These are phyloP conservation scores for Drosophila grimshawi DNA, from an alignment of 1,140 invertebrate genomes.

Conservation along the genomic window DNA sequence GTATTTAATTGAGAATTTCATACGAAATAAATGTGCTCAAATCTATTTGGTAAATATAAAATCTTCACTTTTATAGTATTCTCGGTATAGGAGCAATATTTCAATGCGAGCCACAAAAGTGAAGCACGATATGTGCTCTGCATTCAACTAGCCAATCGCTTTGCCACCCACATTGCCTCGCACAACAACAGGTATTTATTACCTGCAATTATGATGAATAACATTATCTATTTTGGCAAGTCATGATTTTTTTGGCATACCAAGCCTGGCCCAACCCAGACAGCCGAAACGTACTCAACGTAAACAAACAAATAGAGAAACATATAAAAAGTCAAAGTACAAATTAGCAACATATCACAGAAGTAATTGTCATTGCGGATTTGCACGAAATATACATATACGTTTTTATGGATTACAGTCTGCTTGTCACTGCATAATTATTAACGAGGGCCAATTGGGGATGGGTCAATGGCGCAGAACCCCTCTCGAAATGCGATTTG, in stretches of 20 bases:
- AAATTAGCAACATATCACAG: slow-evolving; percentile 64
- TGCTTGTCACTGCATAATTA: slow-evolving; percentile 68
- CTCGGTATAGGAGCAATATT: neutral
- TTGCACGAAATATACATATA: slow-evolving; percentile 23
- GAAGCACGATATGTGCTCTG: neutral
- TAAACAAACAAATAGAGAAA: slow-evolving; percentile 52
- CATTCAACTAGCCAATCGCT: slow-evolving; percentile 28
- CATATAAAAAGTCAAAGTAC: slow-evolving; percentile 49
- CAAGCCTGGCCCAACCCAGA: slow-evolving; percentile 15
- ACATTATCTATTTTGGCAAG: slow-evolving; percentile 45
- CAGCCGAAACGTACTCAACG: slow-evolving; percentile 35
- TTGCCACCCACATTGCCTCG: slow-evolving; percentile 27
- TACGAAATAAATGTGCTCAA: neutral
- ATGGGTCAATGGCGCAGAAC: slow-evolving; percentile 24
- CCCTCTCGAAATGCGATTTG: slow-evolving; percentile 51
- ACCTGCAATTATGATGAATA: slow-evolving; percentile 49
- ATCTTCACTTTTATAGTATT: neutral
- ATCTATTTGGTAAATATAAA: neutral
- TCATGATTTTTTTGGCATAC: slow-evolving; percentile 53
- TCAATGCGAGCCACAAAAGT: neutral
- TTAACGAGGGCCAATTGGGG: slow-evolving; percentile 33
- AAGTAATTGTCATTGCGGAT: slow-evolving; percentile 73
- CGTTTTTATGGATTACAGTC: slow-evolving; percentile 20
- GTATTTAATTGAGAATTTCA: neutral
- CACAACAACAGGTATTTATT: slow-evolving; percentile 1